phyloP scores from a whole-genome alignment of 2,113 vertebrate genomes.

The Caranx melampygus region DNA sequence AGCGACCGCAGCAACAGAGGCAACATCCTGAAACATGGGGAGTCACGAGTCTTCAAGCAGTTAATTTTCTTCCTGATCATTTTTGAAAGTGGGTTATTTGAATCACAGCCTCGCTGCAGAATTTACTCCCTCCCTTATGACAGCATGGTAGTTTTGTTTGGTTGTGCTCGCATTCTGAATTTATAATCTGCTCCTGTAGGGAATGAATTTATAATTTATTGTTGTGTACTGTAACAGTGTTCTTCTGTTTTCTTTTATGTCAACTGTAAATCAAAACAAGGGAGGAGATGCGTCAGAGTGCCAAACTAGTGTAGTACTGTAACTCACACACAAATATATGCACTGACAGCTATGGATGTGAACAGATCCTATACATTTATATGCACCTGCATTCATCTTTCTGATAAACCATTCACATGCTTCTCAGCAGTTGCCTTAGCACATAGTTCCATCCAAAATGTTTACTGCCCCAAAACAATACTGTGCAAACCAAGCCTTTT shows the following conservation, averaged over 20 bases:
- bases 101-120: slow-evolving; percentile 12
- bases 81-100: slow-evolving; percentile 18
- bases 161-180: slow-evolving; percentile 24
- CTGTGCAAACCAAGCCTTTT: neutral
- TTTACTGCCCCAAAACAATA: neutral
- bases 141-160: slow-evolving; percentile 1
- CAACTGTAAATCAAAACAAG: slow-evolving; percentile 35
- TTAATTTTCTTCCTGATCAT: slow-evolving; percentile 4
- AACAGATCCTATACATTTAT: neutral
- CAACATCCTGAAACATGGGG: slow-evolving; percentile 5
- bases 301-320: neutral
- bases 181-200: slow-evolving; percentile 15
- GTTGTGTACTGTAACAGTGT: slow-evolving; percentile 25
- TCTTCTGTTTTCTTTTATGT: slow-evolving; percentile 19
- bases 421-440: fast-evolving
- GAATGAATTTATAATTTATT: slow-evolving; percentile 47
- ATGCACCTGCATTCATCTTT: neutral
- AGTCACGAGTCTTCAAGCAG: slow-evolving; percentile 8
- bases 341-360: neutral
- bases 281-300: neutral
- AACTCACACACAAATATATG: slow-evolving; percentile 15
- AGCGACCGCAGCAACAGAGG: slow-evolving; percentile 23
- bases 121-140: neutral
- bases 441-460: neutral
- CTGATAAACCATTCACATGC: neutral